Conservation (phyloP, 2,888 invertebrate genomes). For the Priocnemis perturbator region DNA sequence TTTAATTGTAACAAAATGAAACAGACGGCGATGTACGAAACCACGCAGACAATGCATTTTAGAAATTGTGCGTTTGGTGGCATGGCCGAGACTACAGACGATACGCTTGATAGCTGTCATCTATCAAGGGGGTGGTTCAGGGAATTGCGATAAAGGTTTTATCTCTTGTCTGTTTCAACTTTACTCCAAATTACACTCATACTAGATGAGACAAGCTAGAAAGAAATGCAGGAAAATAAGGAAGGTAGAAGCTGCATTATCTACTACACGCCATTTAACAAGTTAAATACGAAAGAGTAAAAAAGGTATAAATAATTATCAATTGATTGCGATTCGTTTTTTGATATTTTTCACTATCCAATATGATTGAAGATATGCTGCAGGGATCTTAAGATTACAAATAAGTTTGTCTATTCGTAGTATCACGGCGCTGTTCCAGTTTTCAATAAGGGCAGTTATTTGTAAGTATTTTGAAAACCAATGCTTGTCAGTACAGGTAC, state of each 20-base stretch:
- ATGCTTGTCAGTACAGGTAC: no score
- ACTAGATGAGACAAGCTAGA: neutral
- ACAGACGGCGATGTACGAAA: constrained; percentile 43
- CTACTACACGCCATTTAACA: no score
- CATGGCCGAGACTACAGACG: constrained; percentile 35
- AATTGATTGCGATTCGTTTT: no score
- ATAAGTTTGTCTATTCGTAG: no score
- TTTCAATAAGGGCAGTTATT: no score
- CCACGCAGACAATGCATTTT: constrained; percentile 45
- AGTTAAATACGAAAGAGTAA: neutral
- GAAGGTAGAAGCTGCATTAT: no score
- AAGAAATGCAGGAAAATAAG: neutral
- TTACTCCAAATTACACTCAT: constrained; percentile 8
- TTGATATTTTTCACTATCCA: no score
- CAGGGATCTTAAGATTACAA: no score
- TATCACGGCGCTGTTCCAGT: no score
- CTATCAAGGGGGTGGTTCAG: constrained; percentile 27
- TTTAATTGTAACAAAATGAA: constrained; percentile 30
- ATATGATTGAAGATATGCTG: no score
- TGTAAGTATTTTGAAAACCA: no score
- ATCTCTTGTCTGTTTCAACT: constrained; percentile 29
- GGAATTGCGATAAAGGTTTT: constrained; percentile 25
- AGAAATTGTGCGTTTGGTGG: constrained; percentile 42
- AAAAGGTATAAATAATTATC: no score
- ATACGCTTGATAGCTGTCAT: neutral